Evolutionary conservation across 1,140 invertebrate species (phyloP), one percentile per base, ranked within the genome.

Genomic region (Pectinophora gossypiella): DNA sequence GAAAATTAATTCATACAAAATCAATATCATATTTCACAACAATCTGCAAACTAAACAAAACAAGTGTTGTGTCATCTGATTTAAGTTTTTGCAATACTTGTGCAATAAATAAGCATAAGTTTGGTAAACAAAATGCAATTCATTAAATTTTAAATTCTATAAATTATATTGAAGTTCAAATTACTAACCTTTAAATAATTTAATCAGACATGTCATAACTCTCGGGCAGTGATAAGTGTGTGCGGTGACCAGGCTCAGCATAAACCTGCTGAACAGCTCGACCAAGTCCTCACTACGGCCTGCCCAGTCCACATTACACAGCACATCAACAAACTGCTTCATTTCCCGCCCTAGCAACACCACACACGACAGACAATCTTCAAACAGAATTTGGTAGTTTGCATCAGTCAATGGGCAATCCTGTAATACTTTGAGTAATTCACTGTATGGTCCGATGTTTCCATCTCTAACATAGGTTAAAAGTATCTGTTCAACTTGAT

Each of bases 171-270:
- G n/a, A n/a, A n/a, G n/a, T n/a, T n/a, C n/a, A n/a, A n/a, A 40
- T 6, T 40, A 43, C 4, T 65, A 71, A 88, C 87, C 76, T 85
- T 77, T 85, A 50, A 88, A 83, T 20, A 72, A 49, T 61, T 76
- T 82, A 5, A 89, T 60, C 27, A 89, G 60, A 20, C 68, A 64
- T 22, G 61, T 56, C 60, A 89, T 76, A 42, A 87, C 82, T 54
- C 63, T 61, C 3, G 81, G 75, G 52, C 76, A 74, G 50, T 89
- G 85, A 57, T 88, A 87, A 1, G 79, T 78, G 50, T 89, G 86
- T 4, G 87, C 85, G 0, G 87, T 87, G 0, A 88, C 73, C 13
- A 89, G 55, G 60, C 68, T 76, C 16, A 88, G 48, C 9, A 82
- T 50, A 72, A 87, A 87, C 51, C 59, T 74, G 18, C 68, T 70